A percentile compares a stretch with the other conserved stretches of the same genome.
These are phyloP conservation scores for Solen grandis DNA, from an alignment of 1,140 invertebrate species.

Conservation along the genomic window DNA sequence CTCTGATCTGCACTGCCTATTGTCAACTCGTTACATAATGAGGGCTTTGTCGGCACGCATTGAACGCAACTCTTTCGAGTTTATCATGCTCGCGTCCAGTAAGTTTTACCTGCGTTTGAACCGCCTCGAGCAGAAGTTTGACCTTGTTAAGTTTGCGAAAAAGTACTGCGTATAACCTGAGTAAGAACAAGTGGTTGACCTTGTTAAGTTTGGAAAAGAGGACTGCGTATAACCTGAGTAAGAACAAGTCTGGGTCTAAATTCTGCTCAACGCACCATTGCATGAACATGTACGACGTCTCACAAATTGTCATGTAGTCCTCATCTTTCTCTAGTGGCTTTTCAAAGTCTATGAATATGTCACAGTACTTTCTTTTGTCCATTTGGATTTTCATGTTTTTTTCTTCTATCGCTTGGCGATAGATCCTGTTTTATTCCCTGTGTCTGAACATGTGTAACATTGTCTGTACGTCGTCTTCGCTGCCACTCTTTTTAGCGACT, in stretches of 20 bases:
- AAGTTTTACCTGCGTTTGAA: constrained; percentile 18
- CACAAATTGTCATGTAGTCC: too few species aligned
- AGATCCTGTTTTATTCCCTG: background rate
- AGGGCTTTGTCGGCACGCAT: background rate
- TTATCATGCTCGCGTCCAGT: background rate
- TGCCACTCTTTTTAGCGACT: background rate
- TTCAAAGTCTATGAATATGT: background rate
- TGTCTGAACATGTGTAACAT: background rate
- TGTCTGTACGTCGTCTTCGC: background rate
- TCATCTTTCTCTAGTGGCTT: background rate
- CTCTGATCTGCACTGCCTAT: background rate
- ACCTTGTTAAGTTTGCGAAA: too few species aligned
- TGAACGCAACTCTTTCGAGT: constrained; percentile 1
- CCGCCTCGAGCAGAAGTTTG: too few species aligned
- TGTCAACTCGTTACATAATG: constrained; percentile 17
- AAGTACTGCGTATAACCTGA: too few species aligned
- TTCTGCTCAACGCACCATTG: background rate
- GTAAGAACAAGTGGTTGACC: background rate
- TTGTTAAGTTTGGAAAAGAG: background rate
- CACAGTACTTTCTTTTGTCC: background rate
- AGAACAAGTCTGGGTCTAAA: background rate
- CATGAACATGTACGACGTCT: background rate
- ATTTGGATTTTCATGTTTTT: background rate
- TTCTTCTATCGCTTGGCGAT: background rate
- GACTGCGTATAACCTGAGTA: background rate